Percentiles rank a stretch among this genome's conserved stretches.
Conservation (phyloP, 1,140 invertebrate species). For the Coelopa frigida region DNA sequence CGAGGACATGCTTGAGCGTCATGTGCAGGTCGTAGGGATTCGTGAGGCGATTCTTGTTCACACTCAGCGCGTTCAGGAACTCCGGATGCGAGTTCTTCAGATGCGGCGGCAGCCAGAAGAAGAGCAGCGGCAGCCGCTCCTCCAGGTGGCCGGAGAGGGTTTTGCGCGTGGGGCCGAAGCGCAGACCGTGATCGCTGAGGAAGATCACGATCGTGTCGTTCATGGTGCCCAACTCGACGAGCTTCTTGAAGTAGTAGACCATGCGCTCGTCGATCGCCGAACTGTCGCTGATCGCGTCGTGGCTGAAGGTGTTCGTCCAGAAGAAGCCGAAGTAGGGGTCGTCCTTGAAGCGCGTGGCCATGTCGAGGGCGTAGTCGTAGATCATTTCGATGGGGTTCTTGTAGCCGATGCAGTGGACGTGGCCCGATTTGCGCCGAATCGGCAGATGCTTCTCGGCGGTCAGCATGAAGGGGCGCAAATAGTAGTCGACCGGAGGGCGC, state of each 20-base stretch:
- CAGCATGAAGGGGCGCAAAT: slow-evolving; percentile 66
- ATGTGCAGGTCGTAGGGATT: slow-evolving; percentile 82
- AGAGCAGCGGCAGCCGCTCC: slow-evolving; percentile 80
- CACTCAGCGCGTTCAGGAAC: slow-evolving; percentile 57
- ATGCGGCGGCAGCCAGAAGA: slow-evolving; percentile 68
- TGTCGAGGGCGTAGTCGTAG: slow-evolving; percentile 53
- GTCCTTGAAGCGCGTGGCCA: slow-evolving; percentile 49
- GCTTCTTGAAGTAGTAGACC: slow-evolving; percentile 50
- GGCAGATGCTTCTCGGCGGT: slow-evolving; percentile 53
- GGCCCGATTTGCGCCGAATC: slow-evolving; percentile 34
- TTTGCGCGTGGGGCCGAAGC: slow-evolving; percentile 71
- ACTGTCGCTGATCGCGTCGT: slow-evolving; percentile 67
- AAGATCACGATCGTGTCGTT: slow-evolving; percentile 69
- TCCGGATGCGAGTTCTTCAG: slow-evolving; percentile 57
- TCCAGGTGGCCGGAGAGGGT: slow-evolving; percentile 72
- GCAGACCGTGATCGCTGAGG: slow-evolving; percentile 87
- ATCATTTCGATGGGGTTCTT: slow-evolving; percentile 51
- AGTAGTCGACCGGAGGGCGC: slow-evolving; percentile 73
- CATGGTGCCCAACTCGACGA: slow-evolving; percentile 53
- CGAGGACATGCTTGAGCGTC: slow-evolving; percentile 48
- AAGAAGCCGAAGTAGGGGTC: slow-evolving; percentile 68
- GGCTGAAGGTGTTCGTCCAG: slow-evolving; percentile 70
- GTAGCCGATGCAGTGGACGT: slow-evolving; percentile 54
- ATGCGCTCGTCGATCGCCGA: slow-evolving; percentile 59
- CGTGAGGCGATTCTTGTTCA: slow-evolving; percentile 66